Conservation (phyloP, 2,113 vertebrate genomes). For the Hypocryptadius cinnamomeus region DNA sequence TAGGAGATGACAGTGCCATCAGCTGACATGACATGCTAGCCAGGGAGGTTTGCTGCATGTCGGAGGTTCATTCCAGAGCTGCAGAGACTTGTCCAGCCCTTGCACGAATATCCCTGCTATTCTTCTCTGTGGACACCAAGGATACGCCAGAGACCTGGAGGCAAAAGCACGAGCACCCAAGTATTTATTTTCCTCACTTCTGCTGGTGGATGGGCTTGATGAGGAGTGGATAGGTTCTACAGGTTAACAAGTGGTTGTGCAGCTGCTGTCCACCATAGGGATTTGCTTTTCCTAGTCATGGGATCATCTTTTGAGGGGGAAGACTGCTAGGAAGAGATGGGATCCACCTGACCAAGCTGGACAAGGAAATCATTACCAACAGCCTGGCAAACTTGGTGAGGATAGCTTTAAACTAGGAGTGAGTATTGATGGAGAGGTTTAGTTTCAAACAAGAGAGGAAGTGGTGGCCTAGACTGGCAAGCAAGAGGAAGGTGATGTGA, state of each 20-base stretch:
- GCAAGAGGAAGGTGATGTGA: background rate
- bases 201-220: background rate
- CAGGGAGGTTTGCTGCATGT: background rate
- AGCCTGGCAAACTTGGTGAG: background rate
- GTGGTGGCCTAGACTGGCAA: background rate
- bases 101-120: background rate
- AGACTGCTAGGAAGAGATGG: background rate
- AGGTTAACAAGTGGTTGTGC: background rate
- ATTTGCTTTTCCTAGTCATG: background rate
- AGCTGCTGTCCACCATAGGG: background rate
- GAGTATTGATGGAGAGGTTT: background rate
- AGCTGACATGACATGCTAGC: background rate
- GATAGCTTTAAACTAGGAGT: background rate
- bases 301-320: background rate
- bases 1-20: accelerated
- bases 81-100: background rate
- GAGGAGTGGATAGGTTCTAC: background rate
- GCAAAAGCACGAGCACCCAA: background rate
- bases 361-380: background rate
- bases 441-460: background rate
- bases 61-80: background rate
- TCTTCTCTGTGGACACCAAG: background rate
- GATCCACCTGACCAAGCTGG: background rate
- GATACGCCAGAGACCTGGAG: background rate
- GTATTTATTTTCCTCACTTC: background rate